Evolutionary conservation across 2,113 vertebrate species (phyloP), one percentile per base, ranked within the genome.

Genomic region (Opisthocomus hoazin): DNA sequence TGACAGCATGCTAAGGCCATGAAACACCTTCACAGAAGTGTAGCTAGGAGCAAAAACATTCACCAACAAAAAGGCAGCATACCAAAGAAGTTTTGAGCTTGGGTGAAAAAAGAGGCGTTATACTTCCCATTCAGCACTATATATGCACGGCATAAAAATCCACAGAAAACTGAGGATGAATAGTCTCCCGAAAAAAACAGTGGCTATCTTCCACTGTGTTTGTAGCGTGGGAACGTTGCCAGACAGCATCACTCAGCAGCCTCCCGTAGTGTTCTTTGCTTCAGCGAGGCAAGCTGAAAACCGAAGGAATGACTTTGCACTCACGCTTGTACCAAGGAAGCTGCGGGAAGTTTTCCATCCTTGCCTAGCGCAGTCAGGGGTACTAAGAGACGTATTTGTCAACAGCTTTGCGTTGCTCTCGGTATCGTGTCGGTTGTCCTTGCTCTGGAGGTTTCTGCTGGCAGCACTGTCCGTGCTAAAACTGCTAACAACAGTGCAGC

Each of bases 371-470:
- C 94, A 56, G 69, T 58, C 89, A 82, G 84, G 32, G 77, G 76
- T 60, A 78, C 60, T 75, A 84, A 91, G 51, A 89, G 77, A 57
- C 68, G 51, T 71, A 89, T 92, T 95, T 94, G 94, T 84, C 77
- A 87, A 75, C 48, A 84, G 87, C 77, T 87, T 82, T 91, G 87
- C 92, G 20, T 51, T 91, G 81, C 65, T 84, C 36, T 89, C 4
- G 0, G 48, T 53, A n/a, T 82, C 56, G 1, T 16, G 65, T 50
- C 61, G 27, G 61, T 75, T 87, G 43, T 82, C 70, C 87, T 51
- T 73, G 53, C 87, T 93, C 69, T 89, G 68, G 69, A 84, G 87
- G 81, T 68, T 89, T 94, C 93, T 96, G 69, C 63, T 96, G 95
- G 95, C 96, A 93, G 48, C 69, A 5, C 53, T 60, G 51, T 13